Conservation (phyloP, 2,888 invertebrate species). For the Orthosia gracilis region DNA sequence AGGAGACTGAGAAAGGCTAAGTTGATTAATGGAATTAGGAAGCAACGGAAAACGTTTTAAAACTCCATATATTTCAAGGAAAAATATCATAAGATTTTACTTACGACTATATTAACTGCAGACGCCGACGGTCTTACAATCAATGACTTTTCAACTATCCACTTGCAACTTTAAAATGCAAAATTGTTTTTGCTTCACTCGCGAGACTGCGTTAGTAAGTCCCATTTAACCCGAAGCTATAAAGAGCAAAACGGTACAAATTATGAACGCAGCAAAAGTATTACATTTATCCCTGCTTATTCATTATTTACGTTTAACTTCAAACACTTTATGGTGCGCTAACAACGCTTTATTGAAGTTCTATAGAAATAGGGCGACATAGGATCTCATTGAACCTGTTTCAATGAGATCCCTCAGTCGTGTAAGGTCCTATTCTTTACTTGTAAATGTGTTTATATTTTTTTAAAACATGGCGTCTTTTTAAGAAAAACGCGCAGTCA, state of each 20-base stretch:
- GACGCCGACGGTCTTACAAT: neutral
- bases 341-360: slow-evolving; percentile 59
- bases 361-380: slow-evolving; percentile 63
- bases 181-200: slow-evolving; percentile 17
- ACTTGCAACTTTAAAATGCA: slow-evolving; percentile 31
- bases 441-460: slow-evolving; percentile 71
- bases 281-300: slow-evolving; percentile 53
- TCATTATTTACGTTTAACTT: slow-evolving; percentile 62
- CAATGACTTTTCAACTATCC: slow-evolving; percentile 11
- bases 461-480: slow-evolving; percentile 70
- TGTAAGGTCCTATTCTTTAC: slow-evolving; percentile 25
- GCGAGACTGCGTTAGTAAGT: slow-evolving; percentile 24
- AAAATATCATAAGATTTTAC: neutral
- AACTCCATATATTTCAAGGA: neutral
- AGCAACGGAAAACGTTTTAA: slow-evolving; percentile 8
- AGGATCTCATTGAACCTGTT: slow-evolving; percentile 61
- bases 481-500: slow-evolving; percentile 79
- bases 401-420: slow-evolving; percentile 42
- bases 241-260: slow-evolving; percentile 39
- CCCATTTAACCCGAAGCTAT: slow-evolving; percentile 24
- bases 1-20: slow-evolving; percentile 7
- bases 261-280: slow-evolving; percentile 52
- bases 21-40: slow-evolving; percentile 22
- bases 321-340: slow-evolving; percentile 63
- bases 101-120: neutral